Evolutionary conservation across 1,140 invertebrate species (phyloP), one percentile per base, ranked within the genome.

Genomic region (Drosophila tani): DNA sequence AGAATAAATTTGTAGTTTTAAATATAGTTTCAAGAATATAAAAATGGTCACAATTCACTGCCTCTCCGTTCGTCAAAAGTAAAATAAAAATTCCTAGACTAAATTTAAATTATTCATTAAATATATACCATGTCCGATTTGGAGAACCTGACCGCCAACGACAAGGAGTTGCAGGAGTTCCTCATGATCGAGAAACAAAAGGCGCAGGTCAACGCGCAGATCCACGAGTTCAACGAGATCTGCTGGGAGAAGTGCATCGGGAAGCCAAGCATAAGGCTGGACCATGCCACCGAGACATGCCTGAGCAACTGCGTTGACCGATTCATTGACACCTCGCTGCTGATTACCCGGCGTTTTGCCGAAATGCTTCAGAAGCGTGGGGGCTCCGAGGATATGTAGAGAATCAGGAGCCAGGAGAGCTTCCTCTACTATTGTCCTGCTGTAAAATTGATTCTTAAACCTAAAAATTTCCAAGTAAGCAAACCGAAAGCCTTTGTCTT

Each of bases 241-340:
- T 99, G 98, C 93, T 99, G 98, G 98, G 98, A 99, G 12, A 97
- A 97, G 92, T 99, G 98, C 91, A 95, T 99, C 2, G 97, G 98
- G 24, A 98, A 98, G 91, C 97, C 97, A 17, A 95, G 95, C 70
- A 95, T 94, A 29, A 98, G 98, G 93, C 92, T 99, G 71, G 98
- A 99, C 86, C 95, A 95, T 19, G 95, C 95, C 87, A 98, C 97
- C 9, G 98, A 99, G 94, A 96, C 96, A 0, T 99, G 98, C 91
- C 93, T 99, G 19, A 95, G 94, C 32, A 99, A 99, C 93, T 99
- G 98, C 94, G 98, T 99, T 0, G 97, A 99, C 80, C 94, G 98
- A 78, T 99, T 99, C 91, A 97, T 99, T 71, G 98, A 99, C 93
- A 96, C 97, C 14, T 97, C 97, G 0, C 92, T 97, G 15, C 94